Conservation (phyloP, 2,113 vertebrate species). For the Tiliqua scincoides region DNA sequence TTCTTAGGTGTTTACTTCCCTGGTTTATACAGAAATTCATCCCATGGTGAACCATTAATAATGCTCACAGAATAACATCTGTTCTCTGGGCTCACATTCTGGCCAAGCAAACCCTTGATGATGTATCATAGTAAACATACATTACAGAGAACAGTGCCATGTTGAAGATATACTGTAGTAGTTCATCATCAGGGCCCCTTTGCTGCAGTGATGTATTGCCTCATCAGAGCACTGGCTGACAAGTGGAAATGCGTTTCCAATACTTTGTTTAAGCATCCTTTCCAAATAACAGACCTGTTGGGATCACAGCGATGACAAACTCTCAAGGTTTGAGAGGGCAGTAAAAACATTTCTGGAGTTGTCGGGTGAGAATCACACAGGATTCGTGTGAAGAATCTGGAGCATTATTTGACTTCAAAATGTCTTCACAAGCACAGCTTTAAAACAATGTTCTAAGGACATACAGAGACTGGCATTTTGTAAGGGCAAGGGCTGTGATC, state of each 20-base stretch:
- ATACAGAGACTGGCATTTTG: too few relatives aligned
- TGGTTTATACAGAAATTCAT: background rate
- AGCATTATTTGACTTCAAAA: background rate
- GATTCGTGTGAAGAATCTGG: background rate
- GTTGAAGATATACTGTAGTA: background rate
- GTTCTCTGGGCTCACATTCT: background rate
- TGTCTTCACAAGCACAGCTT: background rate
- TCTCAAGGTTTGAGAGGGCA: background rate
- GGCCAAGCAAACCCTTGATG: background rate
- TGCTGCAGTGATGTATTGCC: slow-evolving; percentile 16
- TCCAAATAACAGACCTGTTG: slow-evolving; percentile 41
- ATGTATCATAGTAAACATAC: background rate
- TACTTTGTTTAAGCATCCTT: slow-evolving; percentile 21
- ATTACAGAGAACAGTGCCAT: background rate
- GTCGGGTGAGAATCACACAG: background rate
- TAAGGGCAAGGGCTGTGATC: background rate
- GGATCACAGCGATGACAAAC: slow-evolving; percentile 1
- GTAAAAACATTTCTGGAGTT: slow-evolving; percentile 20
- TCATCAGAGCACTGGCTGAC: slow-evolving; percentile 14
- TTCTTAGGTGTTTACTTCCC: background rate
- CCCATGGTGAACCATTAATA: background rate
- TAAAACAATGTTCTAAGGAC: background rate
- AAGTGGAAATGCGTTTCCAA: slow-evolving; percentile 35
- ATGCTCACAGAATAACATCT: background rate
- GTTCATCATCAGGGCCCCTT: background rate